Conservation (phyloP, 2,113 vertebrate species). For the Propithecus coquereli region DNA sequence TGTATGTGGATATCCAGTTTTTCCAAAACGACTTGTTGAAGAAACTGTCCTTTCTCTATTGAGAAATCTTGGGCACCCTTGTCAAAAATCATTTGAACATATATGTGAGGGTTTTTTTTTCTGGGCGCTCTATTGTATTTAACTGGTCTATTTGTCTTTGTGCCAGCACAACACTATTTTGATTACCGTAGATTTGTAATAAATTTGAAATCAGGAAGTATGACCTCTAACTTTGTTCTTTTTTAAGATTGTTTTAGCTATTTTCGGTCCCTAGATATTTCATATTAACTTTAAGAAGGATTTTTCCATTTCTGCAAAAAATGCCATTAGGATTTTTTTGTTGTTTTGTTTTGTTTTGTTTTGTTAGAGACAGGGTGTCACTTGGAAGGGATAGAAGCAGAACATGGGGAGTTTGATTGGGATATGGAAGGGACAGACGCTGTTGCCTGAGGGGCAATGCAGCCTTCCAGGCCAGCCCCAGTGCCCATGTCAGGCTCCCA, state of each 20-base stretch:
- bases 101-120: neutral
- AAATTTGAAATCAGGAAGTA: neutral
- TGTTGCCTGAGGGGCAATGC: neutral
- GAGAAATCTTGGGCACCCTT: neutral
- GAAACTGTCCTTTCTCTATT: neutral
- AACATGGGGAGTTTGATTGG: neutral
- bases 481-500: neutral
- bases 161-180: neutral
- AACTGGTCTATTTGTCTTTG: neutral
- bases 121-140: neutral
- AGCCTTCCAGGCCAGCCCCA: neutral
- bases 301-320: neutral
- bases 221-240: neutral
- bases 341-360: no score
- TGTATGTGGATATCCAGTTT: neutral
- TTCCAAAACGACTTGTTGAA: neutral
- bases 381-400: neutral
- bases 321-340: neutral
- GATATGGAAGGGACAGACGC: neutral
- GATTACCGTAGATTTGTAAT: neutral
- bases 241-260: neutral
- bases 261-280: neutral
- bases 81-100: neutral
- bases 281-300: neutral
- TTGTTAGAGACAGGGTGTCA: neutral